Evolutionary conservation across 2,797 vertebrate genomes (phyloP).

Genomic region (Eremophila alpestris): DNA sequence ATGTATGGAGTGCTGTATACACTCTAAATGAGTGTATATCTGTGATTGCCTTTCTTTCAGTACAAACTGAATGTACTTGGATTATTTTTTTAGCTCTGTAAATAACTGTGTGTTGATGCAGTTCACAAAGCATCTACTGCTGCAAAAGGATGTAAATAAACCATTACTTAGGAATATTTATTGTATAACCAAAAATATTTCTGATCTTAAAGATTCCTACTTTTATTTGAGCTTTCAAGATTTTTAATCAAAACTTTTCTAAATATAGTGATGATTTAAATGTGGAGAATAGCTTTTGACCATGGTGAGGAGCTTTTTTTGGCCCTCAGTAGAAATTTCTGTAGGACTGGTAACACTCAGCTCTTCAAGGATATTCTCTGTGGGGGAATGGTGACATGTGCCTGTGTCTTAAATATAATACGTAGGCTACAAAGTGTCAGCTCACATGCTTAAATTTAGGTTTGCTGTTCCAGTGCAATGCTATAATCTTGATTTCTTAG

Average conservation of each 20-base stretch:
- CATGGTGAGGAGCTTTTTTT: not conserved
- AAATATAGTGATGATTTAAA: not conserved
- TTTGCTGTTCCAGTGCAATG: not conserved
- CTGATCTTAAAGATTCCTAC: not conserved
- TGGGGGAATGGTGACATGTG: not conserved
- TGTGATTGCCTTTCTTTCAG: not conserved
- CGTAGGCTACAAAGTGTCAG: not conserved
- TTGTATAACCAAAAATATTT: not conserved
- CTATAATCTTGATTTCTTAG: not conserved
- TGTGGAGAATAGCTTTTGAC: not conserved
- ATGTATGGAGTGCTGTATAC: not conserved
- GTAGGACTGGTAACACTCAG: not conserved
- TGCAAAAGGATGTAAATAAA: not conserved
- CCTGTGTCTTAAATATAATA: not conserved
- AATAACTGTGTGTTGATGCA: not conserved
- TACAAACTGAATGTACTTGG: not conserved
- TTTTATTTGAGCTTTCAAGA: not conserved
- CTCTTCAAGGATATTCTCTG: not conserved
- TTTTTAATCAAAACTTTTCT: not conserved
- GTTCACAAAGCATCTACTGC: not conserved
- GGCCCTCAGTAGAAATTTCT: not conserved
- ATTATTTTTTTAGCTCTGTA: not conserved
- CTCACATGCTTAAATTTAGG: not conserved
- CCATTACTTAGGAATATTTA: not conserved
- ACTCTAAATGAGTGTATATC: not conserved